phyloP scores from a whole-genome alignment of 2,888 invertebrate species.

The Mamestra brassicae region DNA sequence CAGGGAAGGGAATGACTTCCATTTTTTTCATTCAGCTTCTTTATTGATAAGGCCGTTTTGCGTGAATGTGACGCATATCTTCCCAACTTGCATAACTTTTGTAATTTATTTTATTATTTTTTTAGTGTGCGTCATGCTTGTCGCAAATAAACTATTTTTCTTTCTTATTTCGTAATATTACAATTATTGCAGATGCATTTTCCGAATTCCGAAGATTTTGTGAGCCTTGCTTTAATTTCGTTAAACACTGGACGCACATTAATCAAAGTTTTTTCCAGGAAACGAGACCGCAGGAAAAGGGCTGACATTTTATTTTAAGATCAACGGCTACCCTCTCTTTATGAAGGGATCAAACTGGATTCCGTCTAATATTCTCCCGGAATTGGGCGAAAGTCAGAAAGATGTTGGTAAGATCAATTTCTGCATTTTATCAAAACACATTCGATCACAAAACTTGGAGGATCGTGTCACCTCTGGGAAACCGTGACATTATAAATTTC shows the following conservation, averaged over 20 bases:
- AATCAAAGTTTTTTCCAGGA: constrained; percentile 73
- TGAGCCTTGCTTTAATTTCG: background rate
- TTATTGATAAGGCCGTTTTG: background rate
- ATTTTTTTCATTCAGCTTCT: background rate
- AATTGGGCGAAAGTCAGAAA: constrained; percentile 90
- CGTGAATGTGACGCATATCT: too few relatives aligned
- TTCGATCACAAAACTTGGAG: background rate
- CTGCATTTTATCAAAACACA: background rate
- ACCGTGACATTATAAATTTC: background rate
- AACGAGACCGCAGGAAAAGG: constrained; percentile 89
- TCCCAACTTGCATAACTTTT: too few relatives aligned
- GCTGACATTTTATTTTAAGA: constrained; percentile 95
- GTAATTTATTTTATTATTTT: too few relatives aligned
- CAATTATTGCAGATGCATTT: background rate
- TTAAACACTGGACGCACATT: background rate
- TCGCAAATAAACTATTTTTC: too few relatives aligned
- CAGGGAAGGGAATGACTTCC: background rate
- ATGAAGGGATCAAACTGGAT: constrained; percentile 99
- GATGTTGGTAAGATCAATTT: constrained; percentile 76
- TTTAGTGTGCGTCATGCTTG: too few relatives aligned
- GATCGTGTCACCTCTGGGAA: background rate
- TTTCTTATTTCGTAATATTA: too few relatives aligned
- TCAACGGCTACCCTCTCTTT: constrained; percentile 97
- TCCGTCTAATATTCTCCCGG: constrained; percentile 96
- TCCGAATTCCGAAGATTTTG: background rate